These are phyloP conservation scores for Biston betularia DNA, from an alignment of 2,888 invertebrate species.

Conservation along the genomic window DNA sequence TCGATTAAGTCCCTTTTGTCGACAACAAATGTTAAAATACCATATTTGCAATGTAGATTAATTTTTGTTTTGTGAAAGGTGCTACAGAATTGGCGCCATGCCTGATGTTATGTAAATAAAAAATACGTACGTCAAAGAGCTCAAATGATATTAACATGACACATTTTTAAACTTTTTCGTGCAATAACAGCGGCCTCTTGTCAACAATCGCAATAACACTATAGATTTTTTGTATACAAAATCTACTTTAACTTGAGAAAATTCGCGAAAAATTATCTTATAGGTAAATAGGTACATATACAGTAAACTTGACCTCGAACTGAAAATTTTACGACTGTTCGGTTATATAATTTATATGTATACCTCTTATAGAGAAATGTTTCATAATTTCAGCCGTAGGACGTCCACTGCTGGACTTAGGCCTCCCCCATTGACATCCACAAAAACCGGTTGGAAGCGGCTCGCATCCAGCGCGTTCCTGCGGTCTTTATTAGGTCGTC, in stretches of 20 bases:
- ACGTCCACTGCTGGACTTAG: too few species aligned
- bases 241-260: not conserved
- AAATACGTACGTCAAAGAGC: constrained; percentile 6
- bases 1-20: too few species aligned
- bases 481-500: too few species aligned
- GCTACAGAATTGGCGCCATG: not conserved
- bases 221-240: not conserved
- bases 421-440: too few species aligned
- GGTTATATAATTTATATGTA: not conserved
- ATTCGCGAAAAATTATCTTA: not conserved
- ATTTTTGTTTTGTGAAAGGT: not conserved
- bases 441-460: too few species aligned
- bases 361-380: not conserved
- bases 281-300: too few species aligned
- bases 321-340: not conserved
- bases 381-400: too few species aligned
- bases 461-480: too few species aligned
- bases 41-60: not conserved
- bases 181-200: constrained; percentile 9
- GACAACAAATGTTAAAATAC: too few species aligned
- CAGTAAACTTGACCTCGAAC: constrained; percentile 1
- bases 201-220: not conserved
- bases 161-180: not conserved
- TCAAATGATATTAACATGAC: not conserved
- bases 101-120: not conserved